A percentile compares a stretch with the other conserved stretches of the same genome.
These are phyloP conservation scores for Dugesia japonica DNA, from an alignment of 2,888 invertebrate genomes.

Conservation along the genomic window DNA sequence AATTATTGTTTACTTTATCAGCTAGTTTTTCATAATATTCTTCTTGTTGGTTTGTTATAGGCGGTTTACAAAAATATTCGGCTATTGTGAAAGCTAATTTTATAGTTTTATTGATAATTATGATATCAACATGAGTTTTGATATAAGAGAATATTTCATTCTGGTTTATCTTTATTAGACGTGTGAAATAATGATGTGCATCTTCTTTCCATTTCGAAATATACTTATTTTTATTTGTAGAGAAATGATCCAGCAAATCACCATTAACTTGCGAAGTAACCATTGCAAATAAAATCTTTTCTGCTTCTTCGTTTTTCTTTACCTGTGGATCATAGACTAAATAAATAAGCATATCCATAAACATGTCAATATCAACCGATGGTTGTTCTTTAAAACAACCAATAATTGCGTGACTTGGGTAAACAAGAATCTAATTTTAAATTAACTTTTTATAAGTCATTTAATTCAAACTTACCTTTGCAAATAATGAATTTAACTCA, in stretches of 20 bases:
- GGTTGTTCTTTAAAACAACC: no score
- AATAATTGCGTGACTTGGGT: no score
- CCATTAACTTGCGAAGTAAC: neutral
- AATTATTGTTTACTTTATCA: no score
- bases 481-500: no score
- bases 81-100: neutral
- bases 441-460: no score
- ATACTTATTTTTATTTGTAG: neutral
- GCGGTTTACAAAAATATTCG: neutral
- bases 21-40: no score
- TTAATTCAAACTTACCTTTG: no score
- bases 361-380: no score
- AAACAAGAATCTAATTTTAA: no score
- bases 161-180: neutral
- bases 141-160: neutral
- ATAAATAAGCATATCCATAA: neutral
- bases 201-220: neutral
- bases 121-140: neutral
- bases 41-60: neutral
- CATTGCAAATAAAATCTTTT: neutral
- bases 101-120: neutral
- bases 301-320: neutral
- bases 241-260: neutral
- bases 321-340: neutral
- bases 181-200: neutral